These are phyloP conservation scores for Drosophila seclusa DNA, from an alignment of 2,888 invertebrate species.

Conservation along the genomic window DNA sequence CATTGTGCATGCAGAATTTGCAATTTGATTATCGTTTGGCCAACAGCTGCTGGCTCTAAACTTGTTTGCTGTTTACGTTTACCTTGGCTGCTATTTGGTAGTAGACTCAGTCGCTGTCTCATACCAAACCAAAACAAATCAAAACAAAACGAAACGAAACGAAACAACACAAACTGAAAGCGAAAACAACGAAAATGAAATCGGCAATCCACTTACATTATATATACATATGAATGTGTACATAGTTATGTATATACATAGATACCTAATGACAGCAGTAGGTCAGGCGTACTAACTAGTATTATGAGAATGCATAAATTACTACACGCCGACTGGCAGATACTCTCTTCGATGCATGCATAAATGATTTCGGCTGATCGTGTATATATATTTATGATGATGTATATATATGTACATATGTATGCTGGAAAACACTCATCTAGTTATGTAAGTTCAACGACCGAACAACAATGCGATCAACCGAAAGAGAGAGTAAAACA, in stretches of 20 bases:
- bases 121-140: slow-evolving; percentile 29
- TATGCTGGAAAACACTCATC: background rate
- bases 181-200: slow-evolving; percentile 32
- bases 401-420: background rate
- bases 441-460: background rate
- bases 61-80: slow-evolving; percentile 46
- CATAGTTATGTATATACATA: background rate
- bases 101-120: background rate
- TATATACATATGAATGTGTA: background rate
- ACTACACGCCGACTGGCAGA: background rate
- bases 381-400: background rate
- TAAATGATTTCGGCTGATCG: background rate
- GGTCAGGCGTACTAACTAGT: slow-evolving; percentile 24
- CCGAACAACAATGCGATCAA: background rate
- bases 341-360: slow-evolving; percentile 16
- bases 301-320: slow-evolving; percentile 29
- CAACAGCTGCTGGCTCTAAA: slow-evolving; percentile 31
- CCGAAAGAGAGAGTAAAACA: background rate
- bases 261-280: slow-evolving; percentile 22
- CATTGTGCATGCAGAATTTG: slow-evolving; percentile 44
- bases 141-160: slow-evolving; percentile 3
- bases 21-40: slow-evolving; percentile 36
- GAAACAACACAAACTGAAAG: slow-evolving; percentile 16
- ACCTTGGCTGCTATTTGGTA: slow-evolving; percentile 54
- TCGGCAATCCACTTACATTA: slow-evolving; percentile 20